Conservation (phyloP, 2,888 invertebrate genomes). For the Melieria crassipennis region DNA sequence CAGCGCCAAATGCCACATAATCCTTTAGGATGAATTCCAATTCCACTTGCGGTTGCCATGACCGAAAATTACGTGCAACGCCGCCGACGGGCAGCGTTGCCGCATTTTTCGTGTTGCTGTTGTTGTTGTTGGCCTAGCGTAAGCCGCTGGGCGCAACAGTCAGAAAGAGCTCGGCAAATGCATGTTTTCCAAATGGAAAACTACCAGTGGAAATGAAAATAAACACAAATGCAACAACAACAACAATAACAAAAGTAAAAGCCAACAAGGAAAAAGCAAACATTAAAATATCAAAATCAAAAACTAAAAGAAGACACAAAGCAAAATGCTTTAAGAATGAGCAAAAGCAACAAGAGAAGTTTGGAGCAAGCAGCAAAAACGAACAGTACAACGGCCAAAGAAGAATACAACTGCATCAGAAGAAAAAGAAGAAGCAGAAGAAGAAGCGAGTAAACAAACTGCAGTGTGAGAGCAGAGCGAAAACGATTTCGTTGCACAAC, state of each 20-base stretch:
- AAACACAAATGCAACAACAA: background rate
- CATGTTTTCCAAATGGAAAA: background rate
- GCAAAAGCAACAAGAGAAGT: background rate
- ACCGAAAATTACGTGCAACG: slow-evolving; percentile 12
- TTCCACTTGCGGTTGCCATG: slow-evolving; percentile 11
- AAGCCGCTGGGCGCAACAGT: background rate
- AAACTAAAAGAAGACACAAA: background rate
- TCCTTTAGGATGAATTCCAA: slow-evolving; percentile 1
- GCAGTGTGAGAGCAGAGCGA: background rate
- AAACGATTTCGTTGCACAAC: too few relatives aligned
- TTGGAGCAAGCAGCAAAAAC: background rate
- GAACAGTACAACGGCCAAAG: background rate
- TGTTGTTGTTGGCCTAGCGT: background rate
- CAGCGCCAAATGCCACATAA: background rate
- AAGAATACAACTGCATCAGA: background rate
- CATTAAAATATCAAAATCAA: background rate
- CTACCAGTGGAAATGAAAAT: background rate
- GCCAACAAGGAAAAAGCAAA: background rate
- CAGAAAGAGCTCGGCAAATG: background rate
- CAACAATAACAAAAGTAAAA: background rate
- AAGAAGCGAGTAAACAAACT: background rate
- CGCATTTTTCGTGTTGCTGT: background rate
- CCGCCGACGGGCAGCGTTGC: too few relatives aligned
- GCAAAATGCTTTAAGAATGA: background rate
- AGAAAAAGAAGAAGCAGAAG: background rate